Evolutionary conservation across 1,140 invertebrate species (phyloP).

Genomic region (Nephila pilipes): DNA sequence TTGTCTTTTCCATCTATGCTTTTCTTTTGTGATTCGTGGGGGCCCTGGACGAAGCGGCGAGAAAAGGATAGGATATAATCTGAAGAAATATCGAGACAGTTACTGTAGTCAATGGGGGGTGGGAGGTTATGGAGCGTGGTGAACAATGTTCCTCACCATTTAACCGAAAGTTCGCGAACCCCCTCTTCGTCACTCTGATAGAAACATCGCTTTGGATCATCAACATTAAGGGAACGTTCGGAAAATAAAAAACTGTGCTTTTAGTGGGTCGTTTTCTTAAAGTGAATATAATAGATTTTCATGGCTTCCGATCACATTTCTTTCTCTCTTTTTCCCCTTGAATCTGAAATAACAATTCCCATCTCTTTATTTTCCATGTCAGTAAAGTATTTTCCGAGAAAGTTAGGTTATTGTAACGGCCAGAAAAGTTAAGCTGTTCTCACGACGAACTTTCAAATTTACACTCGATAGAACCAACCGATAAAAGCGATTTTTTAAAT

Average conservation of each 20-base stretch:
- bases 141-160: conserved; percentile 70
- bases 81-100: conserved; percentile 54
- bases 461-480: too few relatives aligned
- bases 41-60: background rate
- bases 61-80: conserved; percentile 24
- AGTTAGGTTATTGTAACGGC: too few relatives aligned
- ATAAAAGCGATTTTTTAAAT: too few relatives aligned
- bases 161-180: conserved; percentile 59
- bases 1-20: background rate
- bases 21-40: background rate
- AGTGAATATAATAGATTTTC: background rate
- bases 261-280: conserved; percentile 26
- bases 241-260: conserved; percentile 25
- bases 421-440: too few relatives aligned
- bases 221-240: conserved; percentile 20
- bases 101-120: conserved; percentile 48
- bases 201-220: conserved; percentile 52
- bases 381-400: too few relatives aligned
- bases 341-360: background rate
- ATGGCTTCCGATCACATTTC: background rate
- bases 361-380: too few relatives aligned
- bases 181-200: conserved; percentile 64
- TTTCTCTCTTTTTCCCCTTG: background rate
- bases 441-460: too few relatives aligned
- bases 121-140: conserved; percentile 60